phyloP scores from a whole-genome alignment of 2,113 vertebrate species.

The Toxotes jaculatrix region DNA sequence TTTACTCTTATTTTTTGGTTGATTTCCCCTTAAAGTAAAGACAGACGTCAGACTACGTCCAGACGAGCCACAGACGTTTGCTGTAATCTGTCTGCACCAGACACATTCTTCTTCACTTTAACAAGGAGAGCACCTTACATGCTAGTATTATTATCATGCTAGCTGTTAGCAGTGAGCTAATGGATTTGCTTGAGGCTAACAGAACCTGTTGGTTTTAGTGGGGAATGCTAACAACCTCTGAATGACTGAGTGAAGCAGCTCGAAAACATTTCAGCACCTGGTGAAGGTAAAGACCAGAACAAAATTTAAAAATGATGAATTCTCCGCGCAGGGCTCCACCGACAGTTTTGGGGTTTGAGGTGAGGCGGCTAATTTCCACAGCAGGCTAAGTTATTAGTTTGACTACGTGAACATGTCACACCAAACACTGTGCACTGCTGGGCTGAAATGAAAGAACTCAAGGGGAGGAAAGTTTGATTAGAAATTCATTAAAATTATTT shows the following conservation, averaged over 20 bases:
- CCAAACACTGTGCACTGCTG: not conserved
- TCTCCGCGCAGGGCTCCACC: constrained; percentile 4
- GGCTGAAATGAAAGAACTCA: constrained; percentile 21
- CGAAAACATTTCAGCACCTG: constrained; percentile 18
- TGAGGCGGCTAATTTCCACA: constrained; percentile 45
- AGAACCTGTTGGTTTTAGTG: not conserved
- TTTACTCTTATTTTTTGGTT: no score
- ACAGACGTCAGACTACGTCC: no score
- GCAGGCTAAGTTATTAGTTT: constrained; percentile 29
- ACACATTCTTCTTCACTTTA: not conserved
- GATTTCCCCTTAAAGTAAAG: no score
- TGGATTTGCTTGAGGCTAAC: not conserved
- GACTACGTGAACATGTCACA: constrained; percentile 34
- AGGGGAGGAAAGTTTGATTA: constrained; percentile 45
- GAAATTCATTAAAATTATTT: constrained; percentile 54
- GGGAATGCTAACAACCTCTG: not conserved
- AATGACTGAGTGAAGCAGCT: not conserved
- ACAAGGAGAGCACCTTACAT: not conserved
- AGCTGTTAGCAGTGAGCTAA: constrained; percentile 7
- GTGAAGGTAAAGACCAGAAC: constrained; percentile 10
- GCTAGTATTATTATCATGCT: not conserved
- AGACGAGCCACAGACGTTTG: no score
- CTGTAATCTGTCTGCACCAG: no score
- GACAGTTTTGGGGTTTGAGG: constrained; percentile 17
- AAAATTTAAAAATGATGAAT: constrained; percentile 9